Percentiles rank a stretch among this genome's conserved stretches.
These are phyloP conservation scores for Struthidea cinerea DNA, from an alignment of 2,113 vertebrate species.

Conservation along the genomic window DNA sequence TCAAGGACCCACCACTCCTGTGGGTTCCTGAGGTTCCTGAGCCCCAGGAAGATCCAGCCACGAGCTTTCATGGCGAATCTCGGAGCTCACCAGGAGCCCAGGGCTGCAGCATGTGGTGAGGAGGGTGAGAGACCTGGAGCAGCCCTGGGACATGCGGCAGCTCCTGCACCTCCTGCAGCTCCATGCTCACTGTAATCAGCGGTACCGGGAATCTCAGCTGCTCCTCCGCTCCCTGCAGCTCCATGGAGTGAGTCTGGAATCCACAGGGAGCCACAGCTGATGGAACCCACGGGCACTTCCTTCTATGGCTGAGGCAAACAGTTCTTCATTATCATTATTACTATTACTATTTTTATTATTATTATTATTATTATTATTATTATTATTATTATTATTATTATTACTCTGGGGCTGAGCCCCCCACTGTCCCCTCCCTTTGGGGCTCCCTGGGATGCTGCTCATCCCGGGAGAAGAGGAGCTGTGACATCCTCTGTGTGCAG, in stretches of 20 bases:
- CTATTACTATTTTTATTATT: neutral
- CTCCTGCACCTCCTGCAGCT: neutral
- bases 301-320: neutral
- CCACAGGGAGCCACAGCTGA: neutral
- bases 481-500: accelerated
- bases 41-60: accelerated
- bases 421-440: neutral
- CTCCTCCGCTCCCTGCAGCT: neutral
- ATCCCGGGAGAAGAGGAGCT: neutral
- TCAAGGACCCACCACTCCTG: accelerated
- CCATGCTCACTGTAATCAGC: neutral
- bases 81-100: accelerated
- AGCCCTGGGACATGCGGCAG: neutral
- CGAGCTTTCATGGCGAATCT: neutral
- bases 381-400: neutral
- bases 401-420: neutral
- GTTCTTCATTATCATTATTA: neutral
- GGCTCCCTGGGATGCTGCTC: neutral
- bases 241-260: neutral
- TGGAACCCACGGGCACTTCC: neutral
- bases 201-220: neutral
- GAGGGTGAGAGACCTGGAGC: neutral
- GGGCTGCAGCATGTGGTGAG: neutral
- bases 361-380: neutral
- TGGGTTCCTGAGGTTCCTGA: accelerated